A percentile compares a stretch with the other conserved stretches of the same genome.
Conservation (phyloP, 2,888 invertebrate species). For the Koerneria pararmatus region DNA sequence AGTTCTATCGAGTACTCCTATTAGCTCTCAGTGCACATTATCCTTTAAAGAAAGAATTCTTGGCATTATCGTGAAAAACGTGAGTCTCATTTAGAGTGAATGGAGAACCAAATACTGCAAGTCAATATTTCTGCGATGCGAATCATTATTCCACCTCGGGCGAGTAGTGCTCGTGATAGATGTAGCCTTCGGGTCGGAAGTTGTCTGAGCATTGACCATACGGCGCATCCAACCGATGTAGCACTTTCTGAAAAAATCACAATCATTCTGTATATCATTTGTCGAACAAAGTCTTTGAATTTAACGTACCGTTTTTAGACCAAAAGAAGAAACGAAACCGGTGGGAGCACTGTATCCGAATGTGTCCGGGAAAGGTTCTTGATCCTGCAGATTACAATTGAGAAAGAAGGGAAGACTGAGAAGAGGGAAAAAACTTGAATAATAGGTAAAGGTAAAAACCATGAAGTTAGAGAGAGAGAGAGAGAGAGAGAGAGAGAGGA, state of each 20-base stretch:
- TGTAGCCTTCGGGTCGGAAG: constrained; percentile 55
- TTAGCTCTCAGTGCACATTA: too few species aligned
- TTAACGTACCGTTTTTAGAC: constrained; percentile 54
- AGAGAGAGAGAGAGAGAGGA: too few species aligned
- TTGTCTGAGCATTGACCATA: constrained; percentile 57
- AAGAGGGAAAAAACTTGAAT: too few species aligned
- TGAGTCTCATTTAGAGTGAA: too few species aligned
- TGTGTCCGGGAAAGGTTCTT: constrained; percentile 59
- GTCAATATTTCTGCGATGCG: neutral
- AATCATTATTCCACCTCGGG: constrained; percentile 51
- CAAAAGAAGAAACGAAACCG: constrained; percentile 59
- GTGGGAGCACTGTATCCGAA: constrained; percentile 59
- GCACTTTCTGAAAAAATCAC: constrained; percentile 48
- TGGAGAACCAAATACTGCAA: neutral
- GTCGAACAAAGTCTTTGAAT: neutral
- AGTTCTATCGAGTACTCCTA: too few species aligned
- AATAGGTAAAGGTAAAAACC: too few species aligned
- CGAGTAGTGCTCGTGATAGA: constrained; percentile 59
- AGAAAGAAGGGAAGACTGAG: neutral
- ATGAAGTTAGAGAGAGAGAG: too few species aligned
- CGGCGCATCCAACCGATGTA: constrained; percentile 54
- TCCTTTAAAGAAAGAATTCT: too few species aligned
- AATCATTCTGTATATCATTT: constrained; percentile 1
- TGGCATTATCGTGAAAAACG: too few species aligned
- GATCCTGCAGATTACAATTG: constrained; percentile 42